phyloP scores from a whole-genome alignment of 1,140 invertebrate species.

The Sitobion miscanthi region DNA sequence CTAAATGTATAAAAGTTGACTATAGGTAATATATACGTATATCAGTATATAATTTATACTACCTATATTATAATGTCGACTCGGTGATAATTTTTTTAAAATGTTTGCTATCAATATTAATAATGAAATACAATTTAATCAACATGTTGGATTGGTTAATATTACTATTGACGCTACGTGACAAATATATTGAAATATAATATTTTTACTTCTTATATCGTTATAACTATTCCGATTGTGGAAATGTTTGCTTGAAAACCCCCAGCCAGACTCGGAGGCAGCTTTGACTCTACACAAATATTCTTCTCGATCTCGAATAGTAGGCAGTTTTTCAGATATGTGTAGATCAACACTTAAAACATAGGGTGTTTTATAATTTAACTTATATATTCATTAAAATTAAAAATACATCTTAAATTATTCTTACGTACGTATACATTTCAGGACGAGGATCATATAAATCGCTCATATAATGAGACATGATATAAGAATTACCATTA shows the following conservation, averaged over 20 bases:
- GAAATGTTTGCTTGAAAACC: conserved; percentile 66
- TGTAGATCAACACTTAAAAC: conserved; percentile 63
- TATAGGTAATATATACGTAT: not conserved
- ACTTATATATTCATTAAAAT: not conserved
- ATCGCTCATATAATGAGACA: conserved; percentile 67
- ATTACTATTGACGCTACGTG: conserved; percentile 65
- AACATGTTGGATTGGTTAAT: conserved; percentile 67
- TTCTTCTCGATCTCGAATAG: conserved; percentile 61
- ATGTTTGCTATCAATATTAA: not conserved
- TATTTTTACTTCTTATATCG: not conserved
- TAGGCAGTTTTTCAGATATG: conserved; percentile 59
- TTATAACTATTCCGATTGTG: not conserved
- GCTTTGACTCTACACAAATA: conserved; percentile 66
- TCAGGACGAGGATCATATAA: conserved; percentile 77
- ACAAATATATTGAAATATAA: not conserved
- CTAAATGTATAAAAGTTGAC: not conserved
- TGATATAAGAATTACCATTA: conserved; percentile 66
- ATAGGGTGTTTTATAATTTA: not conserved
- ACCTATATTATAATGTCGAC: not conserved
- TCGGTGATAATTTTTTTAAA: not conserved
- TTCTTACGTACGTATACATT: conserved; percentile 70
- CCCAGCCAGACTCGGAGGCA: conserved; percentile 71
- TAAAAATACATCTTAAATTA: not conserved
- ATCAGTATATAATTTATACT: not conserved
- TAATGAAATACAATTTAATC: not conserved